phyloP scores from a whole-genome alignment of 2,888 invertebrate genomes.

The Eupeodes latifasciatus region DNA sequence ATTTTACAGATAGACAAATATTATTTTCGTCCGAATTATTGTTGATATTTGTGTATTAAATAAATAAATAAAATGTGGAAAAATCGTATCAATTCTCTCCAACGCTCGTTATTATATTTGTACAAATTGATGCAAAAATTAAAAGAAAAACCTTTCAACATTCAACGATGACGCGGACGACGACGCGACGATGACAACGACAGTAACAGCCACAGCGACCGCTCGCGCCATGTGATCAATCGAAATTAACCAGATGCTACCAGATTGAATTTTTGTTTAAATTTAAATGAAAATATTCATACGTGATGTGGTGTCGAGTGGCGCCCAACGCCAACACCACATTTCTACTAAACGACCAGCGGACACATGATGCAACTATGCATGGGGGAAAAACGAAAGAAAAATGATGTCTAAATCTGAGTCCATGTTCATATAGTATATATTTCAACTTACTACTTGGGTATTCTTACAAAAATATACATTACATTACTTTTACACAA shows the following conservation, averaged over 20 bases:
- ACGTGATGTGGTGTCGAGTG: not conserved
- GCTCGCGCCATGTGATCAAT: not conserved
- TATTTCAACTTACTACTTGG: constrained; percentile 21
- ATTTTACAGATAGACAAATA: constrained; percentile 50
- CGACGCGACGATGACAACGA: too few species aligned
- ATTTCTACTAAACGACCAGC: not conserved
- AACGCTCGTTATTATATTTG: not conserved
- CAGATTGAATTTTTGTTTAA: constrained; percentile 48
- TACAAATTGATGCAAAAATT: not conserved
- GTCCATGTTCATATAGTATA: not conserved
- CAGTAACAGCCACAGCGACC: too few species aligned
- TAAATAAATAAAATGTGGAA: constrained; percentile 10
- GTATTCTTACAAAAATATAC: constrained; percentile 40
- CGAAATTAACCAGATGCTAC: constrained; percentile 42
- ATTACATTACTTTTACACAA: not conserved
- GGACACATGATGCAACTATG: not conserved
- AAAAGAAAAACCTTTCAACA: constrained; percentile 3
- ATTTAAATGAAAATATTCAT: constrained; percentile 47
- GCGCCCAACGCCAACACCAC: not conserved
- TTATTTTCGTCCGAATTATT: constrained; percentile 30
- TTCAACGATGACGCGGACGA: not conserved
- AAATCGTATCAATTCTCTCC: not conserved
- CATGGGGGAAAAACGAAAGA: not conserved
- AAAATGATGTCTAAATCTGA: constrained; percentile 8
- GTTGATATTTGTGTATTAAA: constrained; percentile 43